phyloP scores from a whole-genome alignment of 35 echinoderm and acorn worm species.

The Patiria miniata region DNA sequence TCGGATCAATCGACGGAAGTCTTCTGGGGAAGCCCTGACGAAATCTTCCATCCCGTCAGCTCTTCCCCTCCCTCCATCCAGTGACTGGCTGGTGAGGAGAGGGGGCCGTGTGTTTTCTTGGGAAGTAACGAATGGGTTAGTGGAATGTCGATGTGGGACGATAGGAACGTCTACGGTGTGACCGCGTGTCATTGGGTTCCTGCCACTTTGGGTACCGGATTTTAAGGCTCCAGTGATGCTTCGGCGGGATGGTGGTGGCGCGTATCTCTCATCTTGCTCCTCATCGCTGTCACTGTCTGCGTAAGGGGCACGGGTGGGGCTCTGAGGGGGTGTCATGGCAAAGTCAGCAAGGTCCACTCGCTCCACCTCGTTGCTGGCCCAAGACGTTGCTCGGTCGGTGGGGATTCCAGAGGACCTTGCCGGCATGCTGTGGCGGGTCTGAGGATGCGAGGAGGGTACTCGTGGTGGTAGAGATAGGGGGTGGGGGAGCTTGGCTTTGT shows the following conservation, averaged over 20 bases:
- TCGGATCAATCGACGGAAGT: not conserved
- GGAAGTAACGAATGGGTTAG: not conserved
- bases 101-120: not conserved
- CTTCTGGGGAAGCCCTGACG: not conserved
- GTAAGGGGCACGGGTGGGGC: not conserved
- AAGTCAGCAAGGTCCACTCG: constrained; percentile 19
- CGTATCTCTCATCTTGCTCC: not conserved
- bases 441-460: constrained; percentile 10
- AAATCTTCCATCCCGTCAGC: not conserved
- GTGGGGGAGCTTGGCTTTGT: not conserved
- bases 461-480: constrained; percentile 6
- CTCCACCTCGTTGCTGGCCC: not conserved
- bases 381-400: not conserved
- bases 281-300: not conserved
- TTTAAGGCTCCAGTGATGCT: not conserved
- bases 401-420: not conserved
- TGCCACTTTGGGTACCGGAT: not conserved
- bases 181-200: not conserved
- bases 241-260: not conserved
- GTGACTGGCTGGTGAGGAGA: not conserved
- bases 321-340: not conserved
- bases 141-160: not conserved
- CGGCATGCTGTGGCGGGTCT: not conserved
- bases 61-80: not conserved
- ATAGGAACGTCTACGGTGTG: not conserved